A percentile compares a stretch with the other conserved stretches of the same genome.
Conservation (phyloP, 2,113 vertebrate species). For the Ellobius talpinus region DNA sequence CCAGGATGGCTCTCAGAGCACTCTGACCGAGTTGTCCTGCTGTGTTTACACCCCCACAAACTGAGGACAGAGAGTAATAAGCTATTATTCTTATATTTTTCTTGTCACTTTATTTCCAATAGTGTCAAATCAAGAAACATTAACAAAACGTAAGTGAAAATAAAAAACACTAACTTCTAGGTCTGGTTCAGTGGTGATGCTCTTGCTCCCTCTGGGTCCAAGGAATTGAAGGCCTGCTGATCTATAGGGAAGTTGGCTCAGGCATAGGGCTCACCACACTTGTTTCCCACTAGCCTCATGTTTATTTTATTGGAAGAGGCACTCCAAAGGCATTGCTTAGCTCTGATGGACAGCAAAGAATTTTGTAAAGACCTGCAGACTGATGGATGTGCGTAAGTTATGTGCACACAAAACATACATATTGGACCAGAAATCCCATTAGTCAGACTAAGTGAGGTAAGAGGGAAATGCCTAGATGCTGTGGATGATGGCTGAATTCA, state of each 20-base stretch:
- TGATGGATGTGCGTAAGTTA: background rate
- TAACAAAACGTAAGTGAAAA: background rate
- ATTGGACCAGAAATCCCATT: constrained; percentile 45
- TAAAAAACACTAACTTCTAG: background rate
- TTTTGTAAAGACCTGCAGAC: constrained; percentile 10
- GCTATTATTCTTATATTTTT: background rate
- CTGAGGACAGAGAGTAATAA: background rate
- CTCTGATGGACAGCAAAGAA: background rate
- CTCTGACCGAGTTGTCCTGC: background rate
- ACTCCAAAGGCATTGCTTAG: background rate
- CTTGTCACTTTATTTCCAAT: background rate
- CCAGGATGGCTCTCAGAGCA: background rate
- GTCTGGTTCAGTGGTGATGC: background rate
- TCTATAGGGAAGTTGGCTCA: background rate
- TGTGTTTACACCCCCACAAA: background rate
- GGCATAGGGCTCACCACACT: background rate
- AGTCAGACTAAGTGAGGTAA: background rate
- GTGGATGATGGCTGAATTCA: background rate
- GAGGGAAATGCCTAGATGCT: constrained; percentile 3
- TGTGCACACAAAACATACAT: background rate
- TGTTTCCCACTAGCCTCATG: background rate
- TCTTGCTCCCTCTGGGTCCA: background rate
- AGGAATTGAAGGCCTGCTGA: background rate
- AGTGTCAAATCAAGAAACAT: background rate
- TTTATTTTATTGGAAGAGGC: constrained; percentile 27